Percentiles rank a stretch among this genome's conserved stretches.
phyloP scores from a whole-genome alignment of 2,888 invertebrate genomes.

The Eupithecia centaureata region DNA sequence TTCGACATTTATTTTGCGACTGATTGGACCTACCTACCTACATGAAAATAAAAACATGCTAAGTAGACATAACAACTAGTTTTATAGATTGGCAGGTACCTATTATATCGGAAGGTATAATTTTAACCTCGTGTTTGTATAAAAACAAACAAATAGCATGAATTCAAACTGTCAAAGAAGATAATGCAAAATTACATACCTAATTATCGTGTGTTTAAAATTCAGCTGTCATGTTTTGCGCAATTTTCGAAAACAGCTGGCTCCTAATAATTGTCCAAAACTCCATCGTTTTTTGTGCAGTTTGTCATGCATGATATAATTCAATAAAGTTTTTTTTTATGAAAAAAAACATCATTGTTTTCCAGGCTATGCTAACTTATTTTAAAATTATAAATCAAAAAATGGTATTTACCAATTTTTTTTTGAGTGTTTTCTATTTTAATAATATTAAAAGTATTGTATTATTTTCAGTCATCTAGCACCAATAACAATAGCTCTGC shows the following conservation, averaged over 20 bases:
- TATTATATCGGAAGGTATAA: not conserved
- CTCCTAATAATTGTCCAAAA: conserved; percentile 30
- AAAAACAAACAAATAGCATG: conserved; percentile 6
- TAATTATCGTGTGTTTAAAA: conserved; percentile 24
- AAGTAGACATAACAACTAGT: not conserved
- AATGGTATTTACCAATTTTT: not conserved
- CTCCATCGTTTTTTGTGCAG: not conserved
- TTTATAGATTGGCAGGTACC: not conserved
- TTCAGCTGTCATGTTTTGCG: conserved; percentile 33
- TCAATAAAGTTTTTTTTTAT: too few relatives aligned
- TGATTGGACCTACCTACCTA: too few relatives aligned
- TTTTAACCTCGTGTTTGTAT: not conserved
- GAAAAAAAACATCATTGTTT: too few relatives aligned
- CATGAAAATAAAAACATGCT: too few relatives aligned
- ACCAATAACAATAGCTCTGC: too few relatives aligned
- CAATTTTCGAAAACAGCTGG: conserved; percentile 30
- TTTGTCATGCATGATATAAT: too few relatives aligned
- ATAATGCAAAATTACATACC: conserved; percentile 25
- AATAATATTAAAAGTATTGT: too few relatives aligned
- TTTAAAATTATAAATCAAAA: not conserved
- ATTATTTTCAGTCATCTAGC: too few relatives aligned
- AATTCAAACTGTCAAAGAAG: conserved; percentile 27
- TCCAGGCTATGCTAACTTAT: not conserved
- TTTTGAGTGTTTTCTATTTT: too few relatives aligned
- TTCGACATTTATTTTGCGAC: too few relatives aligned